These are phyloP conservation scores for Noturus placidus DNA, from an alignment of 2,113 vertebrate species.

Conservation along the genomic window DNA sequence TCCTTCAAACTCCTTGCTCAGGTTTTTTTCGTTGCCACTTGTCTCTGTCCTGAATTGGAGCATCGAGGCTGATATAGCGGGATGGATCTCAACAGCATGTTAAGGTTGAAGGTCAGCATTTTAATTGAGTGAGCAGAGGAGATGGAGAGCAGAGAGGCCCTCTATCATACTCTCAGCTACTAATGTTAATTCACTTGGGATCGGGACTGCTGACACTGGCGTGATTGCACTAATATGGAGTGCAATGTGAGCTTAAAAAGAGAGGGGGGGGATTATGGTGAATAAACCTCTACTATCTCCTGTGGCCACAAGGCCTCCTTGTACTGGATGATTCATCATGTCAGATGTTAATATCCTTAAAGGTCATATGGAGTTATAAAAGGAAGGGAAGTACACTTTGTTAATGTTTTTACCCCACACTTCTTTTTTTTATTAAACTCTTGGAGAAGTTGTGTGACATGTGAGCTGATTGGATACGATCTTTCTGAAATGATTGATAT, in stretches of 20 bases:
- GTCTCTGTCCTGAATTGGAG: constrained; percentile 9
- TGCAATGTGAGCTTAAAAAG: constrained; percentile 50
- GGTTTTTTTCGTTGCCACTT: neutral
- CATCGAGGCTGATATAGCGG: constrained; percentile 22
- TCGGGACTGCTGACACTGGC: constrained; percentile 61
- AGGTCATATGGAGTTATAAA: constrained; percentile 70
- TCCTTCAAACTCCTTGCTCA: neutral
- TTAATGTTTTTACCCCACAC: constrained; percentile 59
- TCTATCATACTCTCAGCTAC: constrained; percentile 61
- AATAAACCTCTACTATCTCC: constrained; percentile 55
- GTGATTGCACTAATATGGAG: constrained; percentile 61
- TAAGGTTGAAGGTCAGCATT: constrained; percentile 63
- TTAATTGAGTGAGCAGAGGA: constrained; percentile 73
- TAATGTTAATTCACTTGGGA: constrained; percentile 65
- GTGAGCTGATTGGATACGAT: constrained; percentile 47
- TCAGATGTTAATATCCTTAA: constrained; percentile 70
- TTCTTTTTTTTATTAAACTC: constrained; percentile 61
- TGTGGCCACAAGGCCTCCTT: constrained; percentile 57
- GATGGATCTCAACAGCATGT: constrained; percentile 52
- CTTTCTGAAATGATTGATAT: constrained; percentile 66
- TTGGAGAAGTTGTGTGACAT: constrained; percentile 46
- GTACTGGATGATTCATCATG: constrained; percentile 63
- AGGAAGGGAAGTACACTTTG: constrained; percentile 65
- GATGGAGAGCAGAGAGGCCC: constrained; percentile 55
- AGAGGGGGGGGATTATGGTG: constrained; percentile 46